A percentile compares a stretch with the other conserved stretches of the same genome.
Conservation (phyloP, 1,140 invertebrate genomes). For the Aporrectodea caliginosa region DNA sequence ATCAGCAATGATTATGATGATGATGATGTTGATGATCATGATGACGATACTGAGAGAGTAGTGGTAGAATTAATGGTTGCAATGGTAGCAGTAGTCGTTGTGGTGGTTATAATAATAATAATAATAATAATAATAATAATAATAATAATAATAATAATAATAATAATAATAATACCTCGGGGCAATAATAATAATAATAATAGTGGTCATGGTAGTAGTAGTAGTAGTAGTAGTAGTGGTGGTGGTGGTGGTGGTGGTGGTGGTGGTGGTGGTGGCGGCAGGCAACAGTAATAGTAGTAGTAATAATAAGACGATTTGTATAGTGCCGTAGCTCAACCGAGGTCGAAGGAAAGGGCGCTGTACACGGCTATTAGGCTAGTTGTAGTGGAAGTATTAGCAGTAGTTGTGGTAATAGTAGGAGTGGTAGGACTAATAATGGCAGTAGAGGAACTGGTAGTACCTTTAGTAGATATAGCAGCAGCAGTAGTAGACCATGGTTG, state of each 20-base stretch:
- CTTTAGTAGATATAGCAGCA: too few species aligned
- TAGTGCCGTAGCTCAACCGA: too few species aligned
- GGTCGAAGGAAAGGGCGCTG: too few species aligned
- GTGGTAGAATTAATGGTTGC: not conserved
- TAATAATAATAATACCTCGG: not conserved
- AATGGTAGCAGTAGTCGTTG: not conserved
- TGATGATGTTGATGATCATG: not conserved
- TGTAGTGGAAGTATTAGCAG: too few species aligned
- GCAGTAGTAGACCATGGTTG: too few species aligned
- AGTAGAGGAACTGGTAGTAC: too few species aligned
- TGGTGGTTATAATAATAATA: not conserved
- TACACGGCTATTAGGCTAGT: too few species aligned
- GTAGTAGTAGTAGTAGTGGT: conserved; percentile 12
- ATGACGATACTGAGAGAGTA: not conserved
- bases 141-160: not conserved
- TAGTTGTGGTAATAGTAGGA: too few species aligned
- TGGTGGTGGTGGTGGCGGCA: not conserved
- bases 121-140: not conserved
- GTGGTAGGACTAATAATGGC: too few species aligned
- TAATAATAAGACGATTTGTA: too few species aligned
- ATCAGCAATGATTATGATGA: not conserved
- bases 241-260: not conserved
- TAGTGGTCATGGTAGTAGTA: conserved; percentile 8
- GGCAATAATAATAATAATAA: conserved; percentile 5
- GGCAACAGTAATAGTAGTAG: too few species aligned